Evolutionary conservation across 2,113 vertebrate species (phyloP).

Genomic region (Boleophthalmus pectinirostris): DNA sequence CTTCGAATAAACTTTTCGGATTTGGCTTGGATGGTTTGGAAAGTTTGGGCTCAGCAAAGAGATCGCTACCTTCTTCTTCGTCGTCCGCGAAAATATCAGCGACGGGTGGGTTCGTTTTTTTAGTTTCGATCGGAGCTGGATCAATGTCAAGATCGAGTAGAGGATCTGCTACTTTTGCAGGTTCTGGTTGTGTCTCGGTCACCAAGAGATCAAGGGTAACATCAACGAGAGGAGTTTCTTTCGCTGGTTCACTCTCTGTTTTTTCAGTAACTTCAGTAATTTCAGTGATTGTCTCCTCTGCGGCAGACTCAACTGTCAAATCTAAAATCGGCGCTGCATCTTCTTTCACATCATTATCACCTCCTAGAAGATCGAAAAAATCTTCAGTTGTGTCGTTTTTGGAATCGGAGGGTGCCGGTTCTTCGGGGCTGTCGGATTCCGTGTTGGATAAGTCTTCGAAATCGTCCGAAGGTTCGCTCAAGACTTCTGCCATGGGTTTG

Average conservation of each 20-base stretch:
- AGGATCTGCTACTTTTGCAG: conserved; percentile 26
- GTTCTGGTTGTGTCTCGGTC: not conserved
- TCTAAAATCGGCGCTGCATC: conserved; percentile 15
- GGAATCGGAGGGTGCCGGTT: not conserved
- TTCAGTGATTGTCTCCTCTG: not conserved
- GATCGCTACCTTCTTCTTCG: conserved; percentile 59
- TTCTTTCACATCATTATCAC: conserved; percentile 35
- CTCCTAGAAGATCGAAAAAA: conserved; percentile 61
- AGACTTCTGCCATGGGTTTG: conserved; percentile 19
- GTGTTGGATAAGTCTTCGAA: conserved; percentile 62
- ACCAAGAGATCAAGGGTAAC: conserved; percentile 10
- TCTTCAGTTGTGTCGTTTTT: conserved; percentile 37
- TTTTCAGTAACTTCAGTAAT: conserved; percentile 9
- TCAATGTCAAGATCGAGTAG: conserved; percentile 45
- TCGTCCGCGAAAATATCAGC: conserved; percentile 52
- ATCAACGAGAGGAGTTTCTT: conserved; percentile 43
- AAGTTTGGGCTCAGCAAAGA: conserved; percentile 49
- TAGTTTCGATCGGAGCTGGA: conserved; percentile 11
- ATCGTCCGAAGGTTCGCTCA: conserved; percentile 52
- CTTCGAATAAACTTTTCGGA: conserved; percentile 61
- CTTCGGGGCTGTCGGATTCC: conserved; percentile 14
- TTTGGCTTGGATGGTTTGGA: conserved; percentile 48
- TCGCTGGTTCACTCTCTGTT: not conserved
- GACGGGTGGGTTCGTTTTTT: conserved; percentile 9
- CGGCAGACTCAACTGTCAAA: conserved; percentile 19